A percentile compares a stretch with the other conserved stretches of the same genome.
phyloP scores from a whole-genome alignment of 2,888 invertebrate species.

The Agapostemon virescens region DNA sequence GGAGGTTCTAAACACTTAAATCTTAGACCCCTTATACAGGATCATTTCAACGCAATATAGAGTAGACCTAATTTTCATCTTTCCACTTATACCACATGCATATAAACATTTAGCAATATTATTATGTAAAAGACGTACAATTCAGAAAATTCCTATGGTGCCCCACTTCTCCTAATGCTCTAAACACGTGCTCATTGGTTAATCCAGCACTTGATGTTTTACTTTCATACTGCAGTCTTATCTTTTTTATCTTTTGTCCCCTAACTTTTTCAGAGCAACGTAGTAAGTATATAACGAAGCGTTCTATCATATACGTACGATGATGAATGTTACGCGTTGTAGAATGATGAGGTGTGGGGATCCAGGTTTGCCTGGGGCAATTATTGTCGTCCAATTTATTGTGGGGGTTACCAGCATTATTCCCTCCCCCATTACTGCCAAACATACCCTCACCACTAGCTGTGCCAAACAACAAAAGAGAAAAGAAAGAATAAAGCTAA shows the following conservation, averaged over 20 bases:
- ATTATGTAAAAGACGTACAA: too few relatives aligned
- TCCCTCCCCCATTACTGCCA: conserved; percentile 76
- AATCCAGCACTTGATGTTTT: too few relatives aligned
- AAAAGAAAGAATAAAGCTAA: conserved; percentile 69
- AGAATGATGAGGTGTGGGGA: conserved; percentile 78
- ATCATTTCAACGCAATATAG: too few relatives aligned
- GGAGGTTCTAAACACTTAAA: too few relatives aligned
- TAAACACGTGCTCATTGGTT: too few relatives aligned
- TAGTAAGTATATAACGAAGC: conserved; percentile 58
- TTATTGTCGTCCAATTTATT: conserved; percentile 78
- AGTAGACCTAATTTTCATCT: too few relatives aligned
- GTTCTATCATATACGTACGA: conserved; percentile 76
- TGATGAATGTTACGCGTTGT: conserved; percentile 78
- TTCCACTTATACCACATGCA: too few relatives aligned
- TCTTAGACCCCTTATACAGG: too few relatives aligned
- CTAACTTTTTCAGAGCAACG: background rate
- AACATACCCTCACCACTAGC: conserved; percentile 79
- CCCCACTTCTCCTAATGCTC: too few relatives aligned
- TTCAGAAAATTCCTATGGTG: too few relatives aligned
- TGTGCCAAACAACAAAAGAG: conserved; percentile 75
- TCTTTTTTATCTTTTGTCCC: background rate
- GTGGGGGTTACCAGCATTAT: conserved; percentile 76
- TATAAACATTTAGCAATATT: too few relatives aligned
- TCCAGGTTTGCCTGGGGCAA: conserved; percentile 78
- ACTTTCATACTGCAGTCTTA: background rate